Evolutionary conservation across 2,888 invertebrate species (phyloP).

Genomic region (Argyresthia albistria): DNA sequence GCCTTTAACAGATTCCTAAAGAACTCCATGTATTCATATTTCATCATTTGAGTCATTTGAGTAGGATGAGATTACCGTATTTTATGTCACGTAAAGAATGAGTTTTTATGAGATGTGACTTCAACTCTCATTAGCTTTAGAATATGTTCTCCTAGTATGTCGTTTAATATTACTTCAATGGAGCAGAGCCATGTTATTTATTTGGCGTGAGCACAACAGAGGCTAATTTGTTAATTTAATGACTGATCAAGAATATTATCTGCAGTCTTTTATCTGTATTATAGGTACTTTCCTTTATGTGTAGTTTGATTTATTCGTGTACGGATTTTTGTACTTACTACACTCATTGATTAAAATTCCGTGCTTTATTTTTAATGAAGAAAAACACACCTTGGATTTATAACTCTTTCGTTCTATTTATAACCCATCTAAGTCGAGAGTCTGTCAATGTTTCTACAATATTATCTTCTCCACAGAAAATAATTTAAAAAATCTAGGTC

Average conservation of each 20-base stretch:
- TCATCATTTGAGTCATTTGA: conserved; percentile 20
- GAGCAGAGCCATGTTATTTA: not conserved
- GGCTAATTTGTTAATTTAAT: too few relatives aligned
- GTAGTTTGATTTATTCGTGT: too few relatives aligned
- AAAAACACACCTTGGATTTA: too few relatives aligned
- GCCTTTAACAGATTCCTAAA: conserved; percentile 16
- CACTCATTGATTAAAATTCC: too few relatives aligned
- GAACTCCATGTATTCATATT: conserved; percentile 13
- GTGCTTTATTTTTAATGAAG: too few relatives aligned
- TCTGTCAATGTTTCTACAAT: not conserved
- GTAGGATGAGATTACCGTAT: conserved; percentile 44
- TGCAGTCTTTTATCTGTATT: too few relatives aligned
- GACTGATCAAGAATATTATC: too few relatives aligned
- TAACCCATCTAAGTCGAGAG: too few relatives aligned
- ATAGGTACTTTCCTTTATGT: too few relatives aligned
- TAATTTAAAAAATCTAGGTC: not conserved
- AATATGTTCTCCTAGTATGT: not conserved
- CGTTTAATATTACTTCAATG: not conserved
- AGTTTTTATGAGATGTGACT: not conserved
- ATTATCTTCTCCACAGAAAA: not conserved
- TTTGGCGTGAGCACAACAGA: not conserved
- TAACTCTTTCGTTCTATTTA: too few relatives aligned
- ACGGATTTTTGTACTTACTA: too few relatives aligned
- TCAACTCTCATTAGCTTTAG: conserved; percentile 1
- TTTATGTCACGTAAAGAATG: conserved; percentile 28